Base-by-base conservation (phyloP, 92 coral and sea anemone species). In the Porites rus region DNA sequence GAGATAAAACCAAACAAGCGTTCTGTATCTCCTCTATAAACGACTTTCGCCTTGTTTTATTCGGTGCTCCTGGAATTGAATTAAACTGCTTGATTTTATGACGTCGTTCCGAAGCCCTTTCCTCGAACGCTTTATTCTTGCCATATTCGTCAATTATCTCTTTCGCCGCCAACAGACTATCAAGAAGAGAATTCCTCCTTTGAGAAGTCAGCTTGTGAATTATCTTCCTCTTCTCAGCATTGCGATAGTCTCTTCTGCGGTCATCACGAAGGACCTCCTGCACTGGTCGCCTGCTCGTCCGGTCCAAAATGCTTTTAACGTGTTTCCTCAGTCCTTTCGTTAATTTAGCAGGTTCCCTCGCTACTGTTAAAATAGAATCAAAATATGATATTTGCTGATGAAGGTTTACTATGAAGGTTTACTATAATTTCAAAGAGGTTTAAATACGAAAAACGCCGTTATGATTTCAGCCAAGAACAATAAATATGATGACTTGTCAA, bases 191-290 rank as follows among this genome's bases (percentile, higher is more conserved):
- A 12, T 7, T 46, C 16, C 58, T 56, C 51, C 28, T 81, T 56
- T 69, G 28, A 20, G 58, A 18, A 18, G 86, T 81, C 31, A 69
- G 66, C 38, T 19, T 25, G 3, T 58, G 56, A 11, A 81, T 81
- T 54, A 69, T 58, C 61, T 81, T 81, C 46, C 86, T 81, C 58
- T 76, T 81, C 46, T 81, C 86, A 2, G 69, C 86, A 59, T 69
- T 81, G 12, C 86, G 58, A 0, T 56, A 12, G 77, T 81, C 86
- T 19, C 86, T 28, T 51, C 43, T 81, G 43, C 12, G 70, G 43
- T 69, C 77, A 1, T 81, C 86, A 7, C 38, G 11, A 19, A 59
- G 19, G 16, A 70, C 53, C 1, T 81, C 65, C 5, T 31, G 68
- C 3, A 3, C 6, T 56, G 86, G 17, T 8, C 19, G 58, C 10